Base-by-base conservation (phyloP, 2,888 invertebrate species). In the Allacma fusca region DNA sequence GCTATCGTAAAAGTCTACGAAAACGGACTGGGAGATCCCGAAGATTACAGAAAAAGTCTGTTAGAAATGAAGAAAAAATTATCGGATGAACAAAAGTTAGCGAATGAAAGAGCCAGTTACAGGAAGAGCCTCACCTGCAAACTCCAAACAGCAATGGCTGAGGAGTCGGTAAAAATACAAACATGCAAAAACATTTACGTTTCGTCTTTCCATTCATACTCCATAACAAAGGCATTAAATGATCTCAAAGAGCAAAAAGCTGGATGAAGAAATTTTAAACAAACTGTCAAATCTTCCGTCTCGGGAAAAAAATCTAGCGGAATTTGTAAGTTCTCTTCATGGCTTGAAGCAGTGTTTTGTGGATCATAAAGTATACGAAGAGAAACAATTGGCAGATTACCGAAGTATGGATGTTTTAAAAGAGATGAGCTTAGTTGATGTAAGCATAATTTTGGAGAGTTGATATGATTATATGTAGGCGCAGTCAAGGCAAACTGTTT, bases 361-460 rank as follows among this genome's bases (percentile, higher is more conserved):
- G 16, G 73, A 73, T 29, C 73, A 73, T 26, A 62, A 40, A 64
- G 64, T 73, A 7, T 73, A 24, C 24, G 64, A 73, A n/a, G 59
- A 73, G 64, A 21, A 59, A 19, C 73, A 73, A 26, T 21, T 73
- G 26, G 43, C 64, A 23, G 40, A 73, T 4, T 43, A 19, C 28
- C 16, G 34, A 23, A 19, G 34, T 28, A n/a, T 13, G 0, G 73
- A 73, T 23, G 13, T 64, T 7, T 1, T 29, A 1, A 73, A 73
- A 29, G 29, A 73, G 40, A 24, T 21, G n/a, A 40, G 13, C 13
- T 40, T 40, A 9, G 7, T 40, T 40, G 40, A 40, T 9, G 40
- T 40, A 40, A 40, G n/a, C n/a, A n/a, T n/a, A n/a, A n/a, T n/a
- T n/a, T n/a, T n/a, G n/a, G n/a, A n/a, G n/a, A n/a, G n/a, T n/a